These are phyloP conservation scores for Harpagoxenus sublaevis DNA, from an alignment of 2,888 invertebrate species.

Conservation along the genomic window DNA sequence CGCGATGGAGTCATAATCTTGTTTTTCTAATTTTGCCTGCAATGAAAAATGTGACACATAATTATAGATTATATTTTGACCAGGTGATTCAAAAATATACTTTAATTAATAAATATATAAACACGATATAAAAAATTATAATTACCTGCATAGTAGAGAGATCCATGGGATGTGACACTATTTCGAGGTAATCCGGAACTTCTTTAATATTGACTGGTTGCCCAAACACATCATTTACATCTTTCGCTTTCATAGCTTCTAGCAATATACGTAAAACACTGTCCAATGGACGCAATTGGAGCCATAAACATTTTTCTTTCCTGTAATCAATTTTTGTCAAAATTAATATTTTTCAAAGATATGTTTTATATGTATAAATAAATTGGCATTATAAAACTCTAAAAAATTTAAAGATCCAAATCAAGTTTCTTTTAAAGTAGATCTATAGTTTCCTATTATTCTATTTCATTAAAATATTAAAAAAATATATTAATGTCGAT, in stretches of 20 bases:
- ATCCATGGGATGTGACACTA: conserved; percentile 96
- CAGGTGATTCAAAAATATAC: not conserved
- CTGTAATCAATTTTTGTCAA: conserved; percentile 73
- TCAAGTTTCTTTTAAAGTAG: not conserved
- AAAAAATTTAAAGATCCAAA: not conserved
- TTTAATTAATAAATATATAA: not conserved
- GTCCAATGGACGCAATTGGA: conserved; percentile 94
- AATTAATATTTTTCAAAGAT: not conserved
- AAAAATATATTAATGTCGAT: conserved; percentile 13
- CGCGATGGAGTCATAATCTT: conserved; percentile 91
- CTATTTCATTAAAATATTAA: not conserved
- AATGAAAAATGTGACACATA: conserved; percentile 4
- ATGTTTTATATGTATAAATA: not conserved
- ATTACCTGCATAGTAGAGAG: conserved; percentile 93
- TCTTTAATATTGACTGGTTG: conserved; percentile 96
- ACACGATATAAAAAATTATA: not conserved
- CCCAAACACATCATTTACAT: conserved; percentile 95
- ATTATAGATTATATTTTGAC: conserved; percentile 7
- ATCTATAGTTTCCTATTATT: not conserved
- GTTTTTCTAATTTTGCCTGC: conserved; percentile 89
- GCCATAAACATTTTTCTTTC: conserved; percentile 93
- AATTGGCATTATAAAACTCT: not conserved
- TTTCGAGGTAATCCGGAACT: conserved; percentile 96
- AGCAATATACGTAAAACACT: conserved; percentile 92
- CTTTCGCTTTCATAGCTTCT: conserved; percentile 92